These are phyloP conservation scores for Drosophila santomea DNA, from an alignment of 1,140 invertebrate genomes.

Conservation along the genomic window DNA sequence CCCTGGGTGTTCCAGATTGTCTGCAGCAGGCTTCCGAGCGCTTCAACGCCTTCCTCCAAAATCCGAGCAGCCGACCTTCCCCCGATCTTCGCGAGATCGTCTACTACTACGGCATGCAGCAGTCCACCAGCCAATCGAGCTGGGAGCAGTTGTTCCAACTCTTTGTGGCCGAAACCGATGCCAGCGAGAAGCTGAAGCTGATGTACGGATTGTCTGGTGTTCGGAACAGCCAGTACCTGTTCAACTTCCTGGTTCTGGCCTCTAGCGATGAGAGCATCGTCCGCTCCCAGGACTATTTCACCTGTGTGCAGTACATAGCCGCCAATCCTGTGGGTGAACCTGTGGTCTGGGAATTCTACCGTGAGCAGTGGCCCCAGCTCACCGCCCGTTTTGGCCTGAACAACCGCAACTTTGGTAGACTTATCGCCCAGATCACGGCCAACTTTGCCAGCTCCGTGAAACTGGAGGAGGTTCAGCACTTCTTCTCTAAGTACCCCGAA, in stretches of 20 bases:
- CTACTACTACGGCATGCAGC: constrained; percentile 88
- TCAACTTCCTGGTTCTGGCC: constrained; percentile 88
- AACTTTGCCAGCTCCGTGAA: constrained; percentile 89
- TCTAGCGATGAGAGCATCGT: constrained; percentile 90
- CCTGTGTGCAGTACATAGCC: constrained; percentile 88
- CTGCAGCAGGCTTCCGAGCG: constrained; percentile 86
- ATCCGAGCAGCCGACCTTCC: constrained; percentile 87
- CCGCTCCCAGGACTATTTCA: constrained; percentile 93
- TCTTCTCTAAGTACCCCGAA: constrained; percentile 93
- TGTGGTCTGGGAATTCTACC: constrained; percentile 93
- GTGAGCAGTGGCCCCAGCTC: constrained; percentile 89
- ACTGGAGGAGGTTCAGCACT: constrained; percentile 91
- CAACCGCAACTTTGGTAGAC: constrained; percentile 90
- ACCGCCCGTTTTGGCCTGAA: constrained; percentile 92
- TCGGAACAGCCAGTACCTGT: constrained; percentile 86
- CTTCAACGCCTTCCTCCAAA: constrained; percentile 87
- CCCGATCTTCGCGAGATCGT: constrained; percentile 90
- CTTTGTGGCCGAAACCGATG: constrained; percentile 90
- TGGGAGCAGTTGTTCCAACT: constrained; percentile 92
- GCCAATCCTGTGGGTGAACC: constrained; percentile 90
- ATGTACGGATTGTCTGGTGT: constrained; percentile 89
- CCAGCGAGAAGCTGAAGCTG: constrained; percentile 90
- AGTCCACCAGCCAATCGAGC: constrained; percentile 85
- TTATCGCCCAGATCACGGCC: constrained; percentile 89
- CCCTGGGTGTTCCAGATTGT: constrained; percentile 86